Evolutionary conservation across 2,888 invertebrate species (phyloP), one percentile per base, ranked within the genome.

Genomic region (Parnassius apollo): DNA sequence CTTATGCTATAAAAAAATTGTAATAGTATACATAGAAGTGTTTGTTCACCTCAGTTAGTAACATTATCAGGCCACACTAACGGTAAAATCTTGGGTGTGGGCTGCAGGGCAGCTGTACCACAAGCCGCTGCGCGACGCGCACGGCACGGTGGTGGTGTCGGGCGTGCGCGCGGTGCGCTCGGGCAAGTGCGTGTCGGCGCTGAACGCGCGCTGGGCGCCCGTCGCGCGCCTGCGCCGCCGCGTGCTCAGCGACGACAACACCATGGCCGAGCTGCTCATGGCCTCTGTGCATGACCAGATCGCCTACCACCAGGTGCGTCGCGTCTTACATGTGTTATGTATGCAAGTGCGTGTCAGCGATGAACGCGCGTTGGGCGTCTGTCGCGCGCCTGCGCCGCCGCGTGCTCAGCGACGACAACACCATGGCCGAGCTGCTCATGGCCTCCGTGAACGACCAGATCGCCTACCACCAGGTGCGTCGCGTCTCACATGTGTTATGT

Each of bases 121-220:
- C 88, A 96, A 96, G 76, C 98, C 98, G 0, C 90, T 99, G 49
- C 93, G 95, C 69, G 98, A 99, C 84, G 93, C 95, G 0, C 95
- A 97, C 80, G 98, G 98, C 53, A 98, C 98, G 1, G 94, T 98
- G 48, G 97, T 99, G 3, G 91, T 99, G 54, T 96, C 97, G 48
- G 96, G 97, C 70, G 95, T 98, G 66, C 96, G 96, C 77, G 82
- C 88, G 57, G 93, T 93, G 8, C 94, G 95, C 77, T 96, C 96
- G 25, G 95, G 96, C 48, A 98, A 98, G 88, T 93, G 94, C 44
- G 95, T 98, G 12, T 96, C 98, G 1, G 96, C 98, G 42, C 89
- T 98, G 54, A 98, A 98, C 81, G 96, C 98, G 11, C 94, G 98
- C 69, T 99, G 99, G 99, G 91, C 97, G 68, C 96, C 98, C 0